Evolutionary conservation across 2,888 invertebrate genomes (phyloP).

Genomic region (Eupithecia centaureata): DNA sequence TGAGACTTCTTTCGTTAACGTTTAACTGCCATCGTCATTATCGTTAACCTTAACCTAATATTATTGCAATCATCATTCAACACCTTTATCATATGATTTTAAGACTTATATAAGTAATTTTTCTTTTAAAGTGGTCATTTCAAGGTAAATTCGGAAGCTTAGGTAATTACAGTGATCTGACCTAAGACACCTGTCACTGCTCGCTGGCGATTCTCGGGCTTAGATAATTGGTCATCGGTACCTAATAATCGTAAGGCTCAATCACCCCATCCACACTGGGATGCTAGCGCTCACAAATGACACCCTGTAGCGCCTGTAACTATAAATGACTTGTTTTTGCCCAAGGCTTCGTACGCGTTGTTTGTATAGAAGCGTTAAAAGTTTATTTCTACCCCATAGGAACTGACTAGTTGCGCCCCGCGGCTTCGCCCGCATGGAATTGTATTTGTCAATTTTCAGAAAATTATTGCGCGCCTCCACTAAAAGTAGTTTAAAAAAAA

Average conservation of each 20-base stretch:
- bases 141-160: neutral
- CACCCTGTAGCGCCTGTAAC: too few species aligned
- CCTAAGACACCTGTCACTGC: neutral
- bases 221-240: neutral
- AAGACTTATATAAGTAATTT: neutral
- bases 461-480: too few species aligned
- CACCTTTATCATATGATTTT: neutral
- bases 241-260: neutral
- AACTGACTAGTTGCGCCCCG: too few species aligned
- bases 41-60: constrained; percentile 21
- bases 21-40: constrained; percentile 19
- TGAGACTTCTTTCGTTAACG: constrained; percentile 25
- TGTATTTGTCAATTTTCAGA: too few species aligned
- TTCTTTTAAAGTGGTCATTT: neutral
- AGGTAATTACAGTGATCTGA: neutral
- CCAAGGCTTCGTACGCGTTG: too few species aligned
- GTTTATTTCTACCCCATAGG: too few species aligned
- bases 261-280: too few species aligned
- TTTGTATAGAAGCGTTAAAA: too few species aligned
- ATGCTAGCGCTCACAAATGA: too few species aligned
- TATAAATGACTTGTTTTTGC: too few species aligned
- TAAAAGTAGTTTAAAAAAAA: too few species aligned
- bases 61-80: constrained; percentile 16
- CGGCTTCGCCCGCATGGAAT: too few species aligned
- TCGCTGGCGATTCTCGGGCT: neutral